Evolutionary conservation across 2,113 vertebrate genomes (phyloP).

Genomic region (Mormyrus lacerda): DNA sequence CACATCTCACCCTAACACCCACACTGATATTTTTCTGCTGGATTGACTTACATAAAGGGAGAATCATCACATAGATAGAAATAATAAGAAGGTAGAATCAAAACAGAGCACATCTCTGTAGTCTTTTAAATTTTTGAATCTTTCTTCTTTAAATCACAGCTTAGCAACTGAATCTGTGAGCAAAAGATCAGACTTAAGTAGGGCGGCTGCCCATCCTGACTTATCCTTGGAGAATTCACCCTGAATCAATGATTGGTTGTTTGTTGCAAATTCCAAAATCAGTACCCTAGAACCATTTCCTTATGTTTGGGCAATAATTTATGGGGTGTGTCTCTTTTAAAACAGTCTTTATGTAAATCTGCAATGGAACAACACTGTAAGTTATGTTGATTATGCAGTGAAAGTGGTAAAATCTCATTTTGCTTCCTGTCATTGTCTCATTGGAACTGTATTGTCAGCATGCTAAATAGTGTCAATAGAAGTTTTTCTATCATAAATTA

Average conservation of each 20-base stretch:
- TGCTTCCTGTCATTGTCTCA: neutral
- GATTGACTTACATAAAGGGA: conserved; percentile 52
- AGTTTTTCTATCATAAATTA: neutral
- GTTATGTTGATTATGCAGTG: neutral
- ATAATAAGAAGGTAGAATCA: conserved; percentile 21
- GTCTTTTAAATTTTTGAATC: neutral
- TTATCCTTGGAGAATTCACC: neutral
- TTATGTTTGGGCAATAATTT: neutral
- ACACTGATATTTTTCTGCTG: conserved; percentile 42
- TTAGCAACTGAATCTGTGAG: neutral
- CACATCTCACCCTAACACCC: conserved; percentile 56
- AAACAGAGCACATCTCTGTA: neutral
- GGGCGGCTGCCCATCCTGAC: neutral
- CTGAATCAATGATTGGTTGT: neutral
- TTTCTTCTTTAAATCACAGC: neutral
- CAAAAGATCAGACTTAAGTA: neutral
- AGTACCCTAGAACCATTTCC: neutral
- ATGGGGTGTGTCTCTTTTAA: neutral
- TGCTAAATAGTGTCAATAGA: neutral
- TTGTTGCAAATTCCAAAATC: neutral
- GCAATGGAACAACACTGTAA: neutral
- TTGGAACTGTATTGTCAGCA: neutral
- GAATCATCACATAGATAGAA: conserved; percentile 38
- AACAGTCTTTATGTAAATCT: neutral
- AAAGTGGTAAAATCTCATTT: neutral